These are phyloP conservation scores for Perca flavescens DNA, from an alignment of 2,113 vertebrate genomes.

Conservation along the genomic window DNA sequence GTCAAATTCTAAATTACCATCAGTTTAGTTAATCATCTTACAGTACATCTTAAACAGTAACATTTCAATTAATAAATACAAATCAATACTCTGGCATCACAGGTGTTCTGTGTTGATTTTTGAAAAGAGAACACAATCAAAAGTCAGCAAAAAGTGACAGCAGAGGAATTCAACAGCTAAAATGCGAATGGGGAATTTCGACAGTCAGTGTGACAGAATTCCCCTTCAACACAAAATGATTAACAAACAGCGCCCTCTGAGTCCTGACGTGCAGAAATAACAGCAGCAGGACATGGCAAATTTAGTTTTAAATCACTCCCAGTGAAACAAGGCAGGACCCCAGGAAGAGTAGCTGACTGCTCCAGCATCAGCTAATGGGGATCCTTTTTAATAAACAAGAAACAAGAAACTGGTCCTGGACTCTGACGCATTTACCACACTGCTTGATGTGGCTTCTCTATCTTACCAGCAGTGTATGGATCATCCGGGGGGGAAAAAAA, in stretches of 20 bases:
- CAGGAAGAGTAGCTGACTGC: too few relatives aligned
- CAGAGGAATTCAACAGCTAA: neutral
- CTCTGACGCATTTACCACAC: neutral
- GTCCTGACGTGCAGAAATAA: neutral
- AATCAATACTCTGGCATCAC: neutral
- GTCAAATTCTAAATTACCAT: neutral
- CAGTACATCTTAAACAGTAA: neutral
- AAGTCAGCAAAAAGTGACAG: neutral
- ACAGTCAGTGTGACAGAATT: neutral
- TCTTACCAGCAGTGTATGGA: too few relatives aligned
- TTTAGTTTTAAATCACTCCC: neutral
- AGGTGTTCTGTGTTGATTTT: neutral
- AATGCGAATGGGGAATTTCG: too few relatives aligned
- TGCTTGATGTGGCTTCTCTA: neutral
- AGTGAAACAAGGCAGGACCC: neutral
- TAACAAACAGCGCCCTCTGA: neutral
- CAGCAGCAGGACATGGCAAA: neutral
- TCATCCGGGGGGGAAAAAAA: too few relatives aligned
- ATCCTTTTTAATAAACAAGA: too few relatives aligned
- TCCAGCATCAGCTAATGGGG: too few relatives aligned
- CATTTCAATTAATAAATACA: neutral
- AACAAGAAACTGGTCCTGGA: too few relatives aligned
- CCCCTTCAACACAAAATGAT: neutral
- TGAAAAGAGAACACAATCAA: neutral
- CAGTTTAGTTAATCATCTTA: neutral